phyloP scores from a whole-genome alignment of 2,113 vertebrate genomes.

The Euleptes europaea region DNA sequence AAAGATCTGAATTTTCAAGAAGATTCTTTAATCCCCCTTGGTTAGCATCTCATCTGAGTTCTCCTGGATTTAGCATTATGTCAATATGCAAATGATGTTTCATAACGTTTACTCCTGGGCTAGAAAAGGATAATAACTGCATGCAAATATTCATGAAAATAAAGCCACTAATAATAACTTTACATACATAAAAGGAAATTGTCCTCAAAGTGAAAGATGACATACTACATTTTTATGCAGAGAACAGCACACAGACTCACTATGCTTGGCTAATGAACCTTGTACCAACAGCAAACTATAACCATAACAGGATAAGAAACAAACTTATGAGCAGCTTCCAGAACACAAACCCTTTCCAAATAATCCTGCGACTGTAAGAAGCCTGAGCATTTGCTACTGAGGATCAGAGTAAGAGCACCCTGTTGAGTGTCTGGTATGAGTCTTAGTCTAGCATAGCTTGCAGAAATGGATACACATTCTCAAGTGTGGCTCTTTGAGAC shows the following conservation, averaged over 20 bases:
- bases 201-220: conserved; percentile 36
- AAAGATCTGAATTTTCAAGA: conserved; percentile 25
- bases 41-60: conserved; percentile 38
- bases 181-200: conserved; percentile 42
- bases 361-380: background rate
- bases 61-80: conserved; percentile 47
- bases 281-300: conserved; percentile 5
- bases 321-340: background rate
- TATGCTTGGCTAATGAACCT: conserved; percentile 23
- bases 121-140: conserved; percentile 44
- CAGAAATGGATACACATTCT: too few relatives aligned
- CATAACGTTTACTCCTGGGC: conserved; percentile 51
- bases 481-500: too few relatives aligned
- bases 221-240: conserved; percentile 27
- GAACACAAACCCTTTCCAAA: background rate
- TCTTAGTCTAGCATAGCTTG: too few relatives aligned
- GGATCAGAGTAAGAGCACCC: background rate
- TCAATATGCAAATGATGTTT: conserved; percentile 64
- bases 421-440: background rate
- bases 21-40: conserved; percentile 14
- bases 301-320: conserved; percentile 42
- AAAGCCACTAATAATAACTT: conserved; percentile 25
- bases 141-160: conserved; percentile 58
- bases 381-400: background rate
- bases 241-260: conserved; percentile 33